phyloP scores from a whole-genome alignment of 1,140 invertebrate species.

The Ceratitis capitata region DNA sequence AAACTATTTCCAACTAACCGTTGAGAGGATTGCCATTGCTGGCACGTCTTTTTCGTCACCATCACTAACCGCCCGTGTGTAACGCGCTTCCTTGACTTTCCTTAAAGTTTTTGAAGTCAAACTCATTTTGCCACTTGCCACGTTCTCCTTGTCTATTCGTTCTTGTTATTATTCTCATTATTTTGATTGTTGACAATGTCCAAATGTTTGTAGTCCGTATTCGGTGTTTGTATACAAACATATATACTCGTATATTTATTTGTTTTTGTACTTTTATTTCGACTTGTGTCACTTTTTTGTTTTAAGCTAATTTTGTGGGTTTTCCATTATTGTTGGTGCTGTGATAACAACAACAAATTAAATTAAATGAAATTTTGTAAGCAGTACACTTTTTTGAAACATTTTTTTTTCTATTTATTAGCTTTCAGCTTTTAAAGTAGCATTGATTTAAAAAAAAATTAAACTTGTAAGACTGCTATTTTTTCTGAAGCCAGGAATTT shows the following conservation, averaged over 20 bases:
- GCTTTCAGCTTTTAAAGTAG: not conserved
- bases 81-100: not conserved
- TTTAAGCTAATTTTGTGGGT: not conserved
- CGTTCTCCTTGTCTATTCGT: not conserved
- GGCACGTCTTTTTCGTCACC: not conserved
- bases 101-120: not conserved
- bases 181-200: not conserved
- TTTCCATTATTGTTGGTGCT: not conserved
- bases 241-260: not conserved
- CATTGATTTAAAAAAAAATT: no score
- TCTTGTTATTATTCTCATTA: not conserved
- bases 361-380: slow-evolving; percentile 42
- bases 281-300: not conserved
- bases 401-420: not conserved
- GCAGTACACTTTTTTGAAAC: not conserved
- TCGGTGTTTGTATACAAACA: not conserved
- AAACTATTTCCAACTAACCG: not conserved
- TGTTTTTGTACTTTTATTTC: not conserved
- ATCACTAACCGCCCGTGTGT: not conserved
- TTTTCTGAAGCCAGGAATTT: not conserved
- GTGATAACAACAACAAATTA: slow-evolving; percentile 42
- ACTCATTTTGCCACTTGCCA: not conserved
- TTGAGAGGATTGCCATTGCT: not conserved
- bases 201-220: not conserved
- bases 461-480: no score